Evolutionary conservation across 2,113 vertebrate species (phyloP).

Genomic region (Dicaeum eximium): DNA sequence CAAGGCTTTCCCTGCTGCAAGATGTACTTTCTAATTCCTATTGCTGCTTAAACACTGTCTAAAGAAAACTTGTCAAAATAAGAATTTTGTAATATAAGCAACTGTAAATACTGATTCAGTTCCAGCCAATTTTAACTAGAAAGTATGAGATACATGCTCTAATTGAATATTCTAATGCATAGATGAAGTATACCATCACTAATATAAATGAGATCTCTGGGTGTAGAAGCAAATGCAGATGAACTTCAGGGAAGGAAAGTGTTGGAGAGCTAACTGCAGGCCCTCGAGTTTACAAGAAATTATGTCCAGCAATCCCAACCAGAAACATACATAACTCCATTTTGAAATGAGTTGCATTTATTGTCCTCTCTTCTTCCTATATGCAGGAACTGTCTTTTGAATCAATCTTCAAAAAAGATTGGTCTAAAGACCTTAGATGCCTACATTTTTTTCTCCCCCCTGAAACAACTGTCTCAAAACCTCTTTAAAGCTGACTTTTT

Average conservation of each 20-base stretch:
- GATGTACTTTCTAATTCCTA: background rate
- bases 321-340: background rate
- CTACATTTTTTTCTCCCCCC: background rate
- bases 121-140: background rate
- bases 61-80: slow-evolving; percentile 10
- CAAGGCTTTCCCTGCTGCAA: background rate
- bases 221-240: background rate
- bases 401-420: background rate
- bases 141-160: background rate
- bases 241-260: background rate
- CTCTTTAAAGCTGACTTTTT: background rate
- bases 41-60: background rate
- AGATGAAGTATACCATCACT: background rate
- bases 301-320: background rate
- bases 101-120: background rate
- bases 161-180: background rate
- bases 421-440: background rate
- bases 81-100: background rate
- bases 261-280: background rate
- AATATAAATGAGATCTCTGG: background rate
- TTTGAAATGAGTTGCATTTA: background rate
- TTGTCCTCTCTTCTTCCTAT: background rate
- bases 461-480: background rate
- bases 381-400: background rate
- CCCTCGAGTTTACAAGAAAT: background rate